Percentiles rank a stretch among this genome's conserved stretches.
These are phyloP conservation scores for Cololabis saira DNA, from an alignment of 2,113 vertebrate genomes.

Conservation along the genomic window DNA sequence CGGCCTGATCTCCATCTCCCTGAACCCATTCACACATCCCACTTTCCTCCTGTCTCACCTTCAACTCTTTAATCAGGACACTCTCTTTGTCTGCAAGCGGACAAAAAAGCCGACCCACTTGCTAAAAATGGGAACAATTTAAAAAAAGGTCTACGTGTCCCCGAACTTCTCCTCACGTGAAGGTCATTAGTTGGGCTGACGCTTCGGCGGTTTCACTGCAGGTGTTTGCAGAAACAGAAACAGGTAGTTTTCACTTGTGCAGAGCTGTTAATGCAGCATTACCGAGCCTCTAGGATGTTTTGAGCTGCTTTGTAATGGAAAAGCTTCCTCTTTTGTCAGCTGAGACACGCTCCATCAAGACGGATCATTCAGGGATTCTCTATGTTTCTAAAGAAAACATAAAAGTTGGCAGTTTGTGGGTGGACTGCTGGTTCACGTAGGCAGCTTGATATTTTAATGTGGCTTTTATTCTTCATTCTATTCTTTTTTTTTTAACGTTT, in stretches of 20 bases:
- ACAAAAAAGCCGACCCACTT: slow-evolving; percentile 75
- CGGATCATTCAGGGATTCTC: neutral
- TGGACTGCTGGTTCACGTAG: neutral
- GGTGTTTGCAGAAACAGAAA: slow-evolving; percentile 3
- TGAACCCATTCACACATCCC: slow-evolving; percentile 62
- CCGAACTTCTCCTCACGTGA: slow-evolving; percentile 43
- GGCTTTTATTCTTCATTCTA: too few species aligned
- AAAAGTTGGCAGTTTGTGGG: neutral
- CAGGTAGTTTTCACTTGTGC: slow-evolving; percentile 11
- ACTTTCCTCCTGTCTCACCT: slow-evolving; percentile 44
- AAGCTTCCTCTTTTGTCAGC: slow-evolving; percentile 6
- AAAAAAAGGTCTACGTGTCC: slow-evolving; percentile 50
- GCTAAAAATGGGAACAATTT: slow-evolving; percentile 66
- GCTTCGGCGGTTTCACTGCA: slow-evolving; percentile 4
- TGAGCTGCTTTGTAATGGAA: slow-evolving; percentile 7
- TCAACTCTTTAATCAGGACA: slow-evolving; percentile 62
- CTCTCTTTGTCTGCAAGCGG: slow-evolving; percentile 56
- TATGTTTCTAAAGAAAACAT: neutral
- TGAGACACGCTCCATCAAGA: neutral
- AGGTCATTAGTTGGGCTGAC: slow-evolving; percentile 45
- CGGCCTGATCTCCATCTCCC: slow-evolving; percentile 66
- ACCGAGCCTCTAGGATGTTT: slow-evolving; percentile 2
- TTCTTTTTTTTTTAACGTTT: too few species aligned
- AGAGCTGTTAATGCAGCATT: slow-evolving; percentile 5
- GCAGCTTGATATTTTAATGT: too few species aligned